Percentiles rank a stretch among this genome's conserved stretches.
Evolutionary conservation across 2,888 invertebrate species (phyloP).

Genomic region (Oligia strigilis): DNA sequence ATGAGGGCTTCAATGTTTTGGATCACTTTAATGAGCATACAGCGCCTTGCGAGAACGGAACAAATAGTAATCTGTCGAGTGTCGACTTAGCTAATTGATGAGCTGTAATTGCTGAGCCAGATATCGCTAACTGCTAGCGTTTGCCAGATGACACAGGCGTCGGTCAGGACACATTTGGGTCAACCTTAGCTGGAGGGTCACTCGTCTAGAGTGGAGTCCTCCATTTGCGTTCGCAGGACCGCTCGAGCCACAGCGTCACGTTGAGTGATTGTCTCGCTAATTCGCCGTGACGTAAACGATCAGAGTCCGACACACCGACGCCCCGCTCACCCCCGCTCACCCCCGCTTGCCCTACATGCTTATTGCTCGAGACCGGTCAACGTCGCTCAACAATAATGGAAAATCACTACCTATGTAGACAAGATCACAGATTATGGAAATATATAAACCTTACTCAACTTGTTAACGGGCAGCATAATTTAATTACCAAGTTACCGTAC

Average conservation of each 20-base stretch:
- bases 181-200: constrained; percentile 75
- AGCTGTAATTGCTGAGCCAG: constrained; percentile 51
- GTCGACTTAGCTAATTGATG: constrained; percentile 53
- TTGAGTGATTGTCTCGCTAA: constrained; percentile 87
- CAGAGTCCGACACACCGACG: constrained; percentile 65
- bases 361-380: constrained; percentile 66
- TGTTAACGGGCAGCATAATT: constrained; percentile 27
- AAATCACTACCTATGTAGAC: constrained; percentile 42
- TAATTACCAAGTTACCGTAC: constrained; percentile 24
- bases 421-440: constrained; percentile 23
- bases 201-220: constrained; percentile 81
- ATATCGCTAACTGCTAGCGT: constrained; percentile 47
- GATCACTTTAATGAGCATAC: constrained; percentile 34
- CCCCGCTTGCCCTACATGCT: constrained; percentile 58
- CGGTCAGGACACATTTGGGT: constrained; percentile 73
- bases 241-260: constrained; percentile 77
- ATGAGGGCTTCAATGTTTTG: constrained; percentile 9
- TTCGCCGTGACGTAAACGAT: constrained; percentile 78
- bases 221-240: constrained; percentile 80
- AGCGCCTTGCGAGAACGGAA: constrained; percentile 26
- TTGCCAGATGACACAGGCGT: constrained; percentile 58
- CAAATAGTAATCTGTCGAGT: constrained; percentile 48
- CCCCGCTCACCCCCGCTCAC: constrained; percentile 47
- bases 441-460: constrained; percentile 27
- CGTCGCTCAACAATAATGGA: constrained; percentile 64